Evolutionary conservation across 92 coral and sea anemone species (phyloP), one percentile per base, ranked within the genome.

Genomic region (Metridium senile): DNA sequence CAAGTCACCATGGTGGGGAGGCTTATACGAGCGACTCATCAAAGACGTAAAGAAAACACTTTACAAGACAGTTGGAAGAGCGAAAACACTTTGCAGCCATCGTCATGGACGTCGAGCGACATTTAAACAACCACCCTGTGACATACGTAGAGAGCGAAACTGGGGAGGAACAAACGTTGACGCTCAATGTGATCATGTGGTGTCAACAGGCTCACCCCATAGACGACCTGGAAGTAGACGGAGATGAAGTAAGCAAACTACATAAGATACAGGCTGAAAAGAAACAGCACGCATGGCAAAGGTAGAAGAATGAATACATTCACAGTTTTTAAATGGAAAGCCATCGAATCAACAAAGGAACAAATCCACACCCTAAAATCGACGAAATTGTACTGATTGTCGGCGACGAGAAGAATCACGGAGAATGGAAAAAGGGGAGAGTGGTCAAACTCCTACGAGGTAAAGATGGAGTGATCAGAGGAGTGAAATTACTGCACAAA

Each of bases 1-100:
- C 8, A 85, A 66, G 35, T 89, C 82, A 27, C 90, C 89, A 21
- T 76, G 83, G 87, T 81, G 89, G 89, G 89, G 89, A 81, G 93
- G 84, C 2, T 20, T 84, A 76, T 88, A 88, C 53, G 81, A 88
- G 65, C 26, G 83, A 27, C 52, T 89, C 18, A 78, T 88, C 53
- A 78, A 70, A 22, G 92, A 87, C 25, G 65, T 83, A 59, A 88
- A 78, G 84, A 89, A 81, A 49, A 74, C 86, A 17, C 72, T 88
- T 30, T 84, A 2, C n/a, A n/a, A n/a, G n/a, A n/a, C n/a, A n/a
- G n/a, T n/a, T n/a, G n/a, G n/a, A n/a, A n/a, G n/a, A n/a, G 0
- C 81, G 72, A 29, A 68, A 82, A n/a, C 90, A 85, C 28, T 72
- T 89, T 22, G 87, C 75, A 35, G 75, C 70, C 13, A 74, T 89